Base-by-base conservation (phyloP, 2,888 invertebrate genomes). In the Nectonema munidae region DNA sequence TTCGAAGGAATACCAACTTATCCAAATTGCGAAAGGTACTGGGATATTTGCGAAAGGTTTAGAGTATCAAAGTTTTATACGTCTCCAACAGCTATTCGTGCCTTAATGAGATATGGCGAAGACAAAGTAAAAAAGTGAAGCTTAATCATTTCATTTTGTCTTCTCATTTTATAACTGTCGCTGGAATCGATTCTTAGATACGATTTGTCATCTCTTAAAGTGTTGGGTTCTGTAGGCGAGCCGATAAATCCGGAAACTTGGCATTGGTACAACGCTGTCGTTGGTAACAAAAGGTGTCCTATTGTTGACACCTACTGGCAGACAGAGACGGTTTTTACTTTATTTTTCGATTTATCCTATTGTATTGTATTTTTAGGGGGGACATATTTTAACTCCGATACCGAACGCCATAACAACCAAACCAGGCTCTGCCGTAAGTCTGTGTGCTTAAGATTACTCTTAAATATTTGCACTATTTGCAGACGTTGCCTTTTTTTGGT, bases 251-350 rank as follows among this genome's bases (percentile, higher is more conserved):
- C 83, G 0, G 86, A 86, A 54, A 86, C 86, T 1, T 89, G 86
- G 86, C 54, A 71, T 36, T 89, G 86, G 86, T 45, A 51, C 41
- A 43, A 52, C 44, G 42, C 42, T 14, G 47, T 52, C 16, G 50
- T 51, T 13, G 58, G 64, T 11, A 51, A 59, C 33, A 47, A 49
- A 14, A 48, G 51, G 5, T 61, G 61, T 56, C 75, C 83, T 39
- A 71, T 99, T 49, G 76, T 74, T 1, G 95, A 99, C 53, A 99
- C 95, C 0, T 95, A 81, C 59, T 95, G 89, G 89, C 95, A 95
- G 60, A 95, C 95, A 1, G 95, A 95, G 62, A 95, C 89, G 3
- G 60, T 57, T 47, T 46, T 49, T 34, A 5, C n/a, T 9, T 18
- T 5, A n/a, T n/a, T 21, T 21, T 36, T 36, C 11, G 3, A 14